Conservation (phyloP, 1,140 invertebrate genomes). For the Acromyrmex heyeri region DNA sequence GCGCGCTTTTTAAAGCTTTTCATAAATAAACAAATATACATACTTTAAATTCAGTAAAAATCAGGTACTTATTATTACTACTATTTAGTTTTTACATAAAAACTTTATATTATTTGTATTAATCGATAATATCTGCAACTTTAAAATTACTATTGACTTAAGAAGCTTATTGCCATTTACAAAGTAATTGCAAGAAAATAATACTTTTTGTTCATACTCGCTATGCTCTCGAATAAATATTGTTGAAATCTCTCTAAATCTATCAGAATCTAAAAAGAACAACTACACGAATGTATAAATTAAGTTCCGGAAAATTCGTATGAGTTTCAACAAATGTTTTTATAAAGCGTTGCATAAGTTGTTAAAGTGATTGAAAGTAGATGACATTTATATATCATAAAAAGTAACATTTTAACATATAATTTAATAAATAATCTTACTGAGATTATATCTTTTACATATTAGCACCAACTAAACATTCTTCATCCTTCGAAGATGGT, state of each 20-base stretch:
- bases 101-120: conserved; percentile 45
- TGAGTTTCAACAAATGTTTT: too few species aligned
- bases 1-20: conserved; percentile 46
- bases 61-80: conserved; percentile 68
- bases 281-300: background rate
- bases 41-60: conserved; percentile 65
- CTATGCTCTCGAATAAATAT: conserved; percentile 21
- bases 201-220: conserved; percentile 16
- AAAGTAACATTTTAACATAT: too few species aligned
- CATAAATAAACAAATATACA: conserved; percentile 73
- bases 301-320: too few species aligned
- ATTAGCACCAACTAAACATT: too few species aligned
- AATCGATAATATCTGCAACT: background rate
- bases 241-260: conserved; percentile 22
- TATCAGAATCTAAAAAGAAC: background rate
- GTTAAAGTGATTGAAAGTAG: too few species aligned
- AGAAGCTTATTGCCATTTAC: conserved; percentile 37
- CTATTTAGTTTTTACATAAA: background rate
- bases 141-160: conserved; percentile 14
- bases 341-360: too few species aligned
- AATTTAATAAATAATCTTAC: too few species aligned
- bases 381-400: too few species aligned
- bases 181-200: conserved; percentile 55
- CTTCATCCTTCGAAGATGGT: too few species aligned
- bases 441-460: too few species aligned